A percentile compares a stretch with the other conserved stretches of the same genome.
These are phyloP conservation scores for Cephus nigrinus DNA, from an alignment of 2,888 invertebrate species.

Conservation along the genomic window DNA sequence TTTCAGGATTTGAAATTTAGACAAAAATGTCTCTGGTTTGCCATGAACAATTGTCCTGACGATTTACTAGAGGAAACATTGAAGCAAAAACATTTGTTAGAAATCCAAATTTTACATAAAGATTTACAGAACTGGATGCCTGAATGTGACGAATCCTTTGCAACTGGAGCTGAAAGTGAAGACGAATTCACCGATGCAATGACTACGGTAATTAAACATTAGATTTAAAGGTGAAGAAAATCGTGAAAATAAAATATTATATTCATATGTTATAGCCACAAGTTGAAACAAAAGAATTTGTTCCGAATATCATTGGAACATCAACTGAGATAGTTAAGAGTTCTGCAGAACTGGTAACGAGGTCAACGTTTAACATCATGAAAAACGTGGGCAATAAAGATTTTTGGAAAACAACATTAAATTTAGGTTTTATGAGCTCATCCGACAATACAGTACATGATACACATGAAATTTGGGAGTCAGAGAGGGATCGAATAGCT, in stretches of 20 bases:
- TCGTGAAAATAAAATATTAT: not conserved
- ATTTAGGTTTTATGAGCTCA: conserved; percentile 38
- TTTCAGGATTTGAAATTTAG: conserved; percentile 62
- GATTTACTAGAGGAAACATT: conserved; percentile 54
- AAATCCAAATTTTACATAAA: conserved; percentile 57
- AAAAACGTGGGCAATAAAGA: conserved; percentile 58
- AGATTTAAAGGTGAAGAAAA: not conserved
- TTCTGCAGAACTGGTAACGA: conserved; percentile 61
- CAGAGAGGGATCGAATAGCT: conserved; percentile 13
- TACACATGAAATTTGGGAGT: conserved; percentile 14
- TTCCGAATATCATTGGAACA: conserved; percentile 58
- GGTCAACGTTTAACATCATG: conserved; percentile 63
- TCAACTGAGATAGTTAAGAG: conserved; percentile 67
- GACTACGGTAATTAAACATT: conserved; percentile 66
- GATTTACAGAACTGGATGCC: conserved; percentile 54
- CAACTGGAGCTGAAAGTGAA: conserved; percentile 67
- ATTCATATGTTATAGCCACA: conserved; percentile 42
- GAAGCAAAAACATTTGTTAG: conserved; percentile 54
- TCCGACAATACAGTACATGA: conserved; percentile 31
- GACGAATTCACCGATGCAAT: conserved; percentile 72
- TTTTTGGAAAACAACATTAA: conserved; percentile 63
- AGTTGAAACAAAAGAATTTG: conserved; percentile 54
- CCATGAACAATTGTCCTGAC: conserved; percentile 56
- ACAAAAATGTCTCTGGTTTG: conserved; percentile 55
- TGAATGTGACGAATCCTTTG: conserved; percentile 35